phyloP scores from a whole-genome alignment of 1,140 invertebrate species.

The Pseudomyrmex gracilis region DNA sequence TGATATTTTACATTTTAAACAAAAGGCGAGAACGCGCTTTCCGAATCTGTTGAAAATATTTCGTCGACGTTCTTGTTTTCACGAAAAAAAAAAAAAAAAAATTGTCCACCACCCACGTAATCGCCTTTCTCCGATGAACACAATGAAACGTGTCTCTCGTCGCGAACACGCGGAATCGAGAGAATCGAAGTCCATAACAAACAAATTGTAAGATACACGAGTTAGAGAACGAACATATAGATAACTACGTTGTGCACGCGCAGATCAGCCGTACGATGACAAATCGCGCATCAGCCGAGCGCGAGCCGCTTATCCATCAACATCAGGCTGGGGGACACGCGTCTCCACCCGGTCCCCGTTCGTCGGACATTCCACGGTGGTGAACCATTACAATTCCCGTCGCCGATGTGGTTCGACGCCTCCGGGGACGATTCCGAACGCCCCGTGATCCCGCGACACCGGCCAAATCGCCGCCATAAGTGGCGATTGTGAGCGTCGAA shows the following conservation, averaged over 20 bases:
- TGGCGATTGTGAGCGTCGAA: slow-evolving; percentile 53
- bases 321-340: slow-evolving; percentile 66
- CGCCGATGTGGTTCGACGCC: slow-evolving; percentile 38
- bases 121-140: background rate
- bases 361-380: slow-evolving; percentile 35
- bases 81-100: background rate
- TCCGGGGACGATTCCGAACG: slow-evolving; percentile 13
- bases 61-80: background rate
- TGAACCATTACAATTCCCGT: slow-evolving; percentile 50
- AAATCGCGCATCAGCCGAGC: slow-evolving; percentile 74
- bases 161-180: background rate
- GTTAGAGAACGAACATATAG: slow-evolving; percentile 41
- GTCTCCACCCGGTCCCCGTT: slow-evolving; percentile 18
- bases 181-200: slow-evolving; percentile 38
- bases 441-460: slow-evolving; percentile 20
- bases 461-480: slow-evolving; percentile 48
- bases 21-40: too few relatives aligned
- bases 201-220: slow-evolving; percentile 43
- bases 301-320: slow-evolving; percentile 73
- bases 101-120: background rate
- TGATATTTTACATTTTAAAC: background rate
- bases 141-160: slow-evolving; percentile 21
- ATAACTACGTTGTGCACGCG: slow-evolving; percentile 21
- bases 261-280: slow-evolving; percentile 75
- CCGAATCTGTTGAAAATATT: background rate